Conservation (phyloP, 2,113 vertebrate genomes). For the Glaucomys volans region DNA sequence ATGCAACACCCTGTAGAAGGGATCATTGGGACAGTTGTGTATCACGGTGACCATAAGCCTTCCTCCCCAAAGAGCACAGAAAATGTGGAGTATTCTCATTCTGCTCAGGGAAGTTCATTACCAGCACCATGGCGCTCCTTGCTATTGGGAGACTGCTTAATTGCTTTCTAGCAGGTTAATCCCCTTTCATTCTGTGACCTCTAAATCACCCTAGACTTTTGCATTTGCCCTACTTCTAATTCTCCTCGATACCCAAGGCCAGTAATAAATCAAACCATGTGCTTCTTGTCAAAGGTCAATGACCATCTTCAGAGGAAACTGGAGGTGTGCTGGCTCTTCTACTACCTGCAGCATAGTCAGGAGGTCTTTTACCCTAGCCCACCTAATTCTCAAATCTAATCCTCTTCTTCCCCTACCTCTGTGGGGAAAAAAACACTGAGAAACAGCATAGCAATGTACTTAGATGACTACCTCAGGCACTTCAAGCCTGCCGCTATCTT, state of each 20-base stretch:
- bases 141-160: conserved; percentile 68
- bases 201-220: conserved; percentile 64
- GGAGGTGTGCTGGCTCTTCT: neutral
- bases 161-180: conserved; percentile 77
- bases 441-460: neutral
- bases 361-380: neutral
- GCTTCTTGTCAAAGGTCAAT: neutral
- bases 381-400: neutral
- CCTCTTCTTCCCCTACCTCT: neutral
- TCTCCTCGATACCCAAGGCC: neutral
- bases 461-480: no score
- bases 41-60: neutral
- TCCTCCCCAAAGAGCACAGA: neutral
- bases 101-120: conserved; percentile 58
- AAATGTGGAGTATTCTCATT: conserved; percentile 11
- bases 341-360: neutral
- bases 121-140: neutral
- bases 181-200: conserved; percentile 72
- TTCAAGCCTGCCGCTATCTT: neutral
- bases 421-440: neutral
- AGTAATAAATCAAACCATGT: neutral
- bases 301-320: neutral
- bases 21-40: neutral
- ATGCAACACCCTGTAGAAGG: neutral
- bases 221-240: conserved; percentile 64